Base-by-base conservation (phyloP, 2,113 vertebrate species). In the Craseonycteris thonglongyai region DNA sequence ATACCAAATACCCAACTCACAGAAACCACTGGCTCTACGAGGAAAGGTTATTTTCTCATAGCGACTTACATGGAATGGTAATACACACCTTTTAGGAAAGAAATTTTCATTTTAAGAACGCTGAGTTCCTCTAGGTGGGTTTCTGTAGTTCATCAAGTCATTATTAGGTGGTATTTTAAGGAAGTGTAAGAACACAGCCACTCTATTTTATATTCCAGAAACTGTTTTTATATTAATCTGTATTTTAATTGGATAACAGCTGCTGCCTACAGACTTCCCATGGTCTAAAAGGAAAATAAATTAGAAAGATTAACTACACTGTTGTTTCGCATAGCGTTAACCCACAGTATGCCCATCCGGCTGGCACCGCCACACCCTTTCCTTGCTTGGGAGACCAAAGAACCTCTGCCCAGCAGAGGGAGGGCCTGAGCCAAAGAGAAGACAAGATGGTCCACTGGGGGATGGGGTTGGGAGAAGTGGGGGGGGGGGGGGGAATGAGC, bases 21-120 rank as follows among this genome's bases (percentile, higher is more conserved):
- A 98, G 98, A 97, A 98, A 98, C 98, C 95, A 88, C 98, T 97
- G 54, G 94, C 94, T 95, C 88, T 97, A 97, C 97, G 96, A 96
- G 94, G 97, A 97, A 97, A 98, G 97, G 98, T 98, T 98, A 98
- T 98, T 98, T 98, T 98, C 97, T 98, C 96, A 96, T 42, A 97
- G 97, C 49, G 90, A 98, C 97, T 98, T 98, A 96, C 97, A 98
- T 91, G 90, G 97, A 98, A 98, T 98, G 91, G 98, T 97, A 98
- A 98, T 98, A 98, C 97, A 98, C 97, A 98, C 96, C 98, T 99
- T 99, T 99, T 98, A 98, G 98, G 98, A 97, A 95, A 98, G 98
- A 97, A 96, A 98, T 98, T 98, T 98, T 98, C 98, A 98, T 98
- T 98, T 98, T 96, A 98, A 98, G 94, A 98, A 98, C 38, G 95